A percentile compares a stretch with the other conserved stretches of the same genome.
phyloP scores from a whole-genome alignment of 2,113 vertebrate species.

The Zingel zingel region DNA sequence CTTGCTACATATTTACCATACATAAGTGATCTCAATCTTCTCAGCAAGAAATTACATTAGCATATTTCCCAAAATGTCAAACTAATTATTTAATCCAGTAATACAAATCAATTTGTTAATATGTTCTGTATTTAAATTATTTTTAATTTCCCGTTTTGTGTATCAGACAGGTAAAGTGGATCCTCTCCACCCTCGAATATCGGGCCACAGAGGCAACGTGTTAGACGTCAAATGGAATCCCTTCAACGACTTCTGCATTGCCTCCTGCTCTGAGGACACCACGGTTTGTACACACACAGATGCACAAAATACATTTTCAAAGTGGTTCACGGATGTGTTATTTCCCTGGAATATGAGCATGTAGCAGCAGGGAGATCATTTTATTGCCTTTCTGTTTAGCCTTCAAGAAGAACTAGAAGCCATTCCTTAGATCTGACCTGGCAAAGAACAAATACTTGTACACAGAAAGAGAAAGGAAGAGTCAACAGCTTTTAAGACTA shows the following conservation, averaged over 20 bases:
- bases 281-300: conserved; percentile 84
- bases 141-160: conserved; percentile 32
- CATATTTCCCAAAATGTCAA: neutral
- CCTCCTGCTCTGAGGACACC: conserved; percentile 93
- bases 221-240: conserved; percentile 97
- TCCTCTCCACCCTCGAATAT: conserved; percentile 90
- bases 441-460: conserved; percentile 26
- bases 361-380: conserved; percentile 56
- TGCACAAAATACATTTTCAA: conserved; percentile 6
- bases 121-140: neutral
- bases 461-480: conserved; percentile 12
- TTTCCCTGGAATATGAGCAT: conserved; percentile 44
- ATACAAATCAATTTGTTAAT: neutral
- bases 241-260: conserved; percentile 93
- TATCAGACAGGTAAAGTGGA: conserved; percentile 93
- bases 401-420: conserved; percentile 45
- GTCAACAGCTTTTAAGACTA: conserved; percentile 5
- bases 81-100: neutral
- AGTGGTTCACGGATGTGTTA: conserved; percentile 15
- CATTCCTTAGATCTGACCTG: conserved; percentile 62
- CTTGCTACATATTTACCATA: neutral
- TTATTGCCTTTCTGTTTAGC: conserved; percentile 50
- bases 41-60: neutral
- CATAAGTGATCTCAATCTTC: neutral
- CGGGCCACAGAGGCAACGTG: conserved; percentile 92